These are phyloP conservation scores for Caradrina clavipalpis DNA, from an alignment of 2,888 invertebrate genomes.

Conservation along the genomic window DNA sequence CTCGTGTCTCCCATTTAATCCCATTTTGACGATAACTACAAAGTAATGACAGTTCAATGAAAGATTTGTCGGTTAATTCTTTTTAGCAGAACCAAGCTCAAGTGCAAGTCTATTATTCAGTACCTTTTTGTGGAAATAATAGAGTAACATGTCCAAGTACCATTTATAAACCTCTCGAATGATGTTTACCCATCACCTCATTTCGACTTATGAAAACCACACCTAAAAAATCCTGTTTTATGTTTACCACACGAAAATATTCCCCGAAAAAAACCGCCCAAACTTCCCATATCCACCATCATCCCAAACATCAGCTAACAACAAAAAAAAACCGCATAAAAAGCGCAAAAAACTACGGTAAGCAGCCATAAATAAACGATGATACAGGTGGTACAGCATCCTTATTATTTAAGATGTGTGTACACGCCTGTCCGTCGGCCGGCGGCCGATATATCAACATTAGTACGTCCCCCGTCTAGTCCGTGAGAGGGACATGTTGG, in stretches of 20 bases:
- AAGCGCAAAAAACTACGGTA: slow-evolving; percentile 56
- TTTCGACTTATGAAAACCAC: neutral
- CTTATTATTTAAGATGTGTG: slow-evolving; percentile 85
- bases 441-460: slow-evolving; percentile 89
- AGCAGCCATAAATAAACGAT: slow-evolving; percentile 69
- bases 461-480: slow-evolving; percentile 85
- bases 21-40: no score
- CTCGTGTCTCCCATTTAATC: no score
- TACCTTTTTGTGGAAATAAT: no score
- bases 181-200: neutral
- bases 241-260: neutral
- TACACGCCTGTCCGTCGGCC: slow-evolving; percentile 84
- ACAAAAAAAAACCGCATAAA: slow-evolving; percentile 53
- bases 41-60: no score
- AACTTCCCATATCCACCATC: slow-evolving; percentile 22
- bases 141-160: no score
- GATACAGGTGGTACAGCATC: slow-evolving; percentile 65
- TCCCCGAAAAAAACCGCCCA: neutral
- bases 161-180: no score
- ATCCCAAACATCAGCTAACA: slow-evolving; percentile 19
- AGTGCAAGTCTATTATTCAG: no score
- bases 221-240: neutral
- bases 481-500: slow-evolving; percentile 75
- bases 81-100: no score
- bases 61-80: no score